phyloP scores from a whole-genome alignment of 2,113 vertebrate genomes.

The Calonectris borealis region DNA sequence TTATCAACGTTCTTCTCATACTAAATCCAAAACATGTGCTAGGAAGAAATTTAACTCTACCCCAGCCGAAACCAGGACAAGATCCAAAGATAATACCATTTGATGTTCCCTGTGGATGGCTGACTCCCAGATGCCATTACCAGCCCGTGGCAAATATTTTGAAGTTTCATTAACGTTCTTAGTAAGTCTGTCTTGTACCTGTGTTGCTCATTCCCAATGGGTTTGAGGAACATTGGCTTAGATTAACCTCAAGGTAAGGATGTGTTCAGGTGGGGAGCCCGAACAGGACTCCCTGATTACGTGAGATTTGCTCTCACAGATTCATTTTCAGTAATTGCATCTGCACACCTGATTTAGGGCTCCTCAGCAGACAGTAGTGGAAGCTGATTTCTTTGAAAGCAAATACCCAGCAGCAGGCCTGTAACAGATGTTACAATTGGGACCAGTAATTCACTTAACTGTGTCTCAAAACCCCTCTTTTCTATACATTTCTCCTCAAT shows the following conservation, averaged over 20 bases:
- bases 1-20: too few relatives aligned
- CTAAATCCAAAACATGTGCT: too few relatives aligned
- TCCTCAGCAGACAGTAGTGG: not conserved
- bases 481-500: constrained; percentile 20
- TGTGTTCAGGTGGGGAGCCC: not conserved
- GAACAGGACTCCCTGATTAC: not conserved
- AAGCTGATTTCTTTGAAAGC: constrained; percentile 36
- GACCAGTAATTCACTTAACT: constrained; percentile 37
- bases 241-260: not conserved
- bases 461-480: not conserved
- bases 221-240: not conserved
- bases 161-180: not conserved
- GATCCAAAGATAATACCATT: not conserved
- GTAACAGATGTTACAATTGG: not conserved
- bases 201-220: not conserved
- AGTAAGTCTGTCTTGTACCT: not conserved
- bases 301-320: constrained; percentile 1
- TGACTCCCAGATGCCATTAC: not conserved
- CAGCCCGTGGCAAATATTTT: not conserved
- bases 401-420: constrained; percentile 19
- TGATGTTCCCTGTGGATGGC: not conserved
- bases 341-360: constrained; percentile 11
- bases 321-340: constrained; percentile 30
- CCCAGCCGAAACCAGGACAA: too few relatives aligned
- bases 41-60: too few relatives aligned